Evolutionary conservation across 2,113 vertebrate species (phyloP), one percentile per base, ranked within the genome.

Genomic region (Ellobius talpinus): DNA sequence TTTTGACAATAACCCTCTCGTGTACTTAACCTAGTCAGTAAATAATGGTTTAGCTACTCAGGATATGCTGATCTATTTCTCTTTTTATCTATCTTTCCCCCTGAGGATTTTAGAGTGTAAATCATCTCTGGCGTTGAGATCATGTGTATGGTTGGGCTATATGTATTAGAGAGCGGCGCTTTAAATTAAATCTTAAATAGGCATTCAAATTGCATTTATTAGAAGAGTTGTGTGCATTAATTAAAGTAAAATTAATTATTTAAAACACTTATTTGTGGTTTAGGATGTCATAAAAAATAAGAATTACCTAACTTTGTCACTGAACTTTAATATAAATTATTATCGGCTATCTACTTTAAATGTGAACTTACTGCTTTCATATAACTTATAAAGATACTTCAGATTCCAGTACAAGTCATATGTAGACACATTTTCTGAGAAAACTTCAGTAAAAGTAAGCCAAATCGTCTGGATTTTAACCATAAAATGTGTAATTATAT

Each of bases 21-120:
- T 89, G 73, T 42, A 97, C 36, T 94, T 96, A 97, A 96, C 73
- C 14, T 95, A 17, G 76, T 95, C 94, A 96, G 3, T 96, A 97
- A 98, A 94, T 73, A 97, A 82, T 66, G 21, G 93, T 94, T 97
- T 95, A 95, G 8, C 63, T 95, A 93, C 89, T 95, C 36, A 96
- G 88, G 61, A 94, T 96, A 50, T 93, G 50, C 42, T 92, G 78
- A 96, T 94, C 36, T 92, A 39, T 81, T 97, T 93, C 94, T 97
- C 96, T 96, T 98, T 98, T 97, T 78, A 91, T 81, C 63, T 95
- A 2, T 94, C 96, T 98, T 90, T 89, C 19, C 26, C 39, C 78
- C 3, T 26, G 47, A 97, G 95, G 39, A 63, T 94, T 98, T 97
- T 26, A 84, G 98, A 97, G 87, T 97, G 96, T 70, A 98, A 95